Conservation (phyloP, 1,140 invertebrate genomes). For the Parasteatoda tepidariorum region DNA sequence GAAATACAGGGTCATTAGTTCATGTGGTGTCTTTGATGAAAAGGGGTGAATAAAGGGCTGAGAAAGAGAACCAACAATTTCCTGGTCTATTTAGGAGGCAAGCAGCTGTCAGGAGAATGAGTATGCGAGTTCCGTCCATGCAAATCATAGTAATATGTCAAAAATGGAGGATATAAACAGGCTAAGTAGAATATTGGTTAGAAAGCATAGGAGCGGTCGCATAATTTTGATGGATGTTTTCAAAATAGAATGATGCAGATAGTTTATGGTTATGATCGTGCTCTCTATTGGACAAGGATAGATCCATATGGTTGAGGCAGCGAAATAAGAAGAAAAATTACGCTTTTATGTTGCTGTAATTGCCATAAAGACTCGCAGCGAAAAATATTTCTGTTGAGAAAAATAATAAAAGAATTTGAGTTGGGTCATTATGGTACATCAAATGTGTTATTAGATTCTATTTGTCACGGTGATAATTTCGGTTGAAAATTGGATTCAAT, state of each 20-base stretch:
- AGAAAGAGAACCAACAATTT: constrained; percentile 17
- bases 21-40: background rate
- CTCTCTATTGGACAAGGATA: background rate
- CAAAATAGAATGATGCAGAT: background rate
- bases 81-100: background rate
- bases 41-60: background rate
- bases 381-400: too few species aligned
- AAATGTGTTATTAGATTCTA: background rate
- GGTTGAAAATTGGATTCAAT: too few species aligned
- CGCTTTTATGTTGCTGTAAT: too few species aligned
- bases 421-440: background rate
- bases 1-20: constrained; percentile 1
- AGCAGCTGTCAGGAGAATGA: background rate
- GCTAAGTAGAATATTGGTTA: background rate
- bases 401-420: background rate
- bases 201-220: constrained; percentile 21
- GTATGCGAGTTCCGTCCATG: constrained; percentile 6
- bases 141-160: constrained; percentile 53
- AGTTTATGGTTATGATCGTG: background rate
- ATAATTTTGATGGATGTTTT: constrained; percentile 44
- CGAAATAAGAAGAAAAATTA: too few species aligned
- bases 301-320: background rate
- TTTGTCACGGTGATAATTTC: too few species aligned
- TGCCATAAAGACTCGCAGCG: too few species aligned
- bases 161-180: constrained; percentile 32